phyloP scores from a whole-genome alignment of 2,113 vertebrate genomes.

The Nanger granti region DNA sequence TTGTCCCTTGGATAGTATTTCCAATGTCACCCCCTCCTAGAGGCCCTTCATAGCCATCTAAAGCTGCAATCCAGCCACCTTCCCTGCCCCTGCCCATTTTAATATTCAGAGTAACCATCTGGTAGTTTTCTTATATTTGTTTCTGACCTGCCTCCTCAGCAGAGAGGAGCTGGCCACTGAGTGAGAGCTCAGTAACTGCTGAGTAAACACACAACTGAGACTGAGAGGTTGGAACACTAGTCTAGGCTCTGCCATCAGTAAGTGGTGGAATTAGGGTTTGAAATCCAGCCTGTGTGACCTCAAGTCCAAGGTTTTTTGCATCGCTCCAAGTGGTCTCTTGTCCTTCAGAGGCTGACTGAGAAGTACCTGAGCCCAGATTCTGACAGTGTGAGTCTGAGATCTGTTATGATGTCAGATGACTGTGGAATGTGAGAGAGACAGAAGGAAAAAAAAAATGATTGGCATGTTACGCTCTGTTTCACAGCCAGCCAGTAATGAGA shows the following conservation, averaged over 20 bases:
- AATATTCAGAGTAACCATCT: not conserved
- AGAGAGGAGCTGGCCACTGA: fast-evolving
- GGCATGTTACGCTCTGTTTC: conserved; percentile 53
- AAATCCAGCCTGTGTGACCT: not conserved
- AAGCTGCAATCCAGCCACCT: not conserved
- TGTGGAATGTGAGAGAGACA: conserved; percentile 5
- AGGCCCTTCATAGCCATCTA: not conserved
- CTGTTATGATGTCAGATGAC: conserved; percentile 29
- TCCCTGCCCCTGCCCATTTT: not conserved
- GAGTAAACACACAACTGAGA: not conserved
- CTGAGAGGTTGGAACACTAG: not conserved
- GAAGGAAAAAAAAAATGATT: conserved; percentile 20
- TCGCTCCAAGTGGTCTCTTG: not conserved
- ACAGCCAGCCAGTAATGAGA: conserved; percentile 37
- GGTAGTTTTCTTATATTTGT: not conserved
- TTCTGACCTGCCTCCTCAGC: not conserved
- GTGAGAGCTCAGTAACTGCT: not conserved
- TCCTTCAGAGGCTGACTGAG: not conserved
- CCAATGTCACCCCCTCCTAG: not conserved
- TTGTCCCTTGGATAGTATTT: not conserved
- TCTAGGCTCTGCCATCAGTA: not conserved
- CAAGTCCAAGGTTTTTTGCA: not conserved
- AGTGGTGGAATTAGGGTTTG: not conserved
- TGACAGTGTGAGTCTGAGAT: conserved; percentile 12
- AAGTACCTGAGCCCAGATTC: not conserved